phyloP scores from a whole-genome alignment of 2,113 vertebrate genomes.

The Hippocampus barbouri region DNA sequence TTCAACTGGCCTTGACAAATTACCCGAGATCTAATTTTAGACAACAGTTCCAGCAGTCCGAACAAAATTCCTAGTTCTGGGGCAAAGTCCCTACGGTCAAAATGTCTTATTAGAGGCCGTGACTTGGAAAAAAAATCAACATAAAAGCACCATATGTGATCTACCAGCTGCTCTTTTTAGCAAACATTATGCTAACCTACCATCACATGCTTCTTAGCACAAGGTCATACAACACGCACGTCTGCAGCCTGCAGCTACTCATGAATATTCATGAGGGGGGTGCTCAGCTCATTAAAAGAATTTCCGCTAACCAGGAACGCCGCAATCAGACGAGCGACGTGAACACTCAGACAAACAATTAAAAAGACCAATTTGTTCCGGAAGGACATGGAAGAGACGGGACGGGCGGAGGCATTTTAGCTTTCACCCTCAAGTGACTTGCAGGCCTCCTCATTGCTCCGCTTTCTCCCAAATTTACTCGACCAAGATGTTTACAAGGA shows the following conservation, averaged over 20 bases:
- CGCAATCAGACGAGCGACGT: background rate
- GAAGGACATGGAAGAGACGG: constrained; percentile 11
- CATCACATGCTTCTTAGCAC: constrained; percentile 13
- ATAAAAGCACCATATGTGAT: background rate
- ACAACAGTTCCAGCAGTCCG: background rate
- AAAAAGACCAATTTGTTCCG: background rate
- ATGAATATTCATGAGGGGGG: constrained; percentile 44
- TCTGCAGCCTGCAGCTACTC: constrained; percentile 32
- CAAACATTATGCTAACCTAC: constrained; percentile 12
- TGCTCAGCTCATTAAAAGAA: constrained; percentile 29
- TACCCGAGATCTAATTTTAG: background rate
- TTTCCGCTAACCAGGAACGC: constrained; percentile 11
- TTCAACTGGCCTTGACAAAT: background rate
- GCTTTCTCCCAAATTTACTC: constrained; percentile 4
- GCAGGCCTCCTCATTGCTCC: background rate
- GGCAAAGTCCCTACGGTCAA: background rate
- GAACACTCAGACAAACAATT: background rate
- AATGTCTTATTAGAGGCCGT: constrained; percentile 1
- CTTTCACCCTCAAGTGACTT: constrained; percentile 15
- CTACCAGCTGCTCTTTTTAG: constrained; percentile 4
- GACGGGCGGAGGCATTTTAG: background rate
- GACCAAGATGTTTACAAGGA: background rate
- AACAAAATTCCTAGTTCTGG: background rate
- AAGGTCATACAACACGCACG: constrained; percentile 36
- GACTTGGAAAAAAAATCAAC: background rate